Evolutionary conservation across 30 jellyfish, hydroid and myxozoan genomes (phyloP), one percentile per base, ranked within the genome.

Genomic region (Catostylus mosaicus): DNA sequence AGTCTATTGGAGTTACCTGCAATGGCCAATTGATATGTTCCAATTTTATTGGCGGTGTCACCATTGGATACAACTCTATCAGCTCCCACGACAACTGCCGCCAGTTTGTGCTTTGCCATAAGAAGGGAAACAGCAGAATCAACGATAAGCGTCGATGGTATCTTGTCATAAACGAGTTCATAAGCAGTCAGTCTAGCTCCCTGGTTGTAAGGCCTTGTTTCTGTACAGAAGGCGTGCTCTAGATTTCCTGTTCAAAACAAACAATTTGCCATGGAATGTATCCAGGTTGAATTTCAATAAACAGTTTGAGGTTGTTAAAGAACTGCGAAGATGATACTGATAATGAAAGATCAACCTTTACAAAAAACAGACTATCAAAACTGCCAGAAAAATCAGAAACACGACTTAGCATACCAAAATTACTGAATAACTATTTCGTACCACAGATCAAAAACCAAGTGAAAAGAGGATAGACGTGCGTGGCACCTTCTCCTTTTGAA

Each of bases 141-240:
- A 26, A 78, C 90, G 45, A 93, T 93, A 36, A 93, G 68, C 3
- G 98, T 93, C 1, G 98, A 67, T n/a, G 95, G 93, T 6, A 93
- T 93, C 23, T 82, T 80, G 33, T 93, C 98, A 72, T 52, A 79
- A 16, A 77, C 96, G 11, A 93, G 87, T 51, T 93, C 98, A 62
- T 77, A 86, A 19, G 98, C 98, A 11, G 98, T 93, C 63, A 93
- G 90, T 20, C 98, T 83, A 30, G 98, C 95, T 6, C 98, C 98
- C 73, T 93, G 98, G 76, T 93, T 93, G 83, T 80, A 93, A 1
- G 98, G 95, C 34, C 98, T 73, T 69, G 98, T 93, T 75, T 93
- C 98, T n/a, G 98, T 93, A 65, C 97, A 93, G 70, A 59, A 86
- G 22, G 85, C 98, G 70, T 78, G 96, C 26, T 87, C 85, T 30